Evolutionary conservation across 2,888 invertebrate species (phyloP).

Genomic region (Prenolepis imparis): DNA sequence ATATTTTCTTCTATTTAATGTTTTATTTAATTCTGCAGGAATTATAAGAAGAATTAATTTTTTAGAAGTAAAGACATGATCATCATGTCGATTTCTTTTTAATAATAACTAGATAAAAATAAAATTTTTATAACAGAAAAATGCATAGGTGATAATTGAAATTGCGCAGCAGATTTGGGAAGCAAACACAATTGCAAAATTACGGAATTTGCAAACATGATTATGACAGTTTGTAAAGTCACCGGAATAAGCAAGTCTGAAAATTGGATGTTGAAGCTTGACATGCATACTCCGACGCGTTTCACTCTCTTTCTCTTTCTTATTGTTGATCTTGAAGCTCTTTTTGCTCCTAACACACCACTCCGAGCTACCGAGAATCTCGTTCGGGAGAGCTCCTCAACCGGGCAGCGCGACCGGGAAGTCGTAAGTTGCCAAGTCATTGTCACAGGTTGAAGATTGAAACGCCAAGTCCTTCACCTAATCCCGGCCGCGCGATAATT

Average conservation of each 20-base stretch:
- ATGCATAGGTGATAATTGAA: neutral
- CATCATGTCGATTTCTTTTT: neutral
- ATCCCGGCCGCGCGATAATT: conserved; percentile 51
- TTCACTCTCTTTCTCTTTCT: conserved; percentile 42
- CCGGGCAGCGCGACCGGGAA: conserved; percentile 36
- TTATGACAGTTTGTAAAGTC: neutral
- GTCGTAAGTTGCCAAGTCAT: conserved; percentile 55
- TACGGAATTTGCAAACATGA: neutral
- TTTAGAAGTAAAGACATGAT: neutral
- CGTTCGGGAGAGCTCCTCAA: conserved; percentile 41
- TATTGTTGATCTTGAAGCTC: conserved; percentile 30
- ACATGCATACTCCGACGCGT: conserved; percentile 16
- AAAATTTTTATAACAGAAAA: neutral
- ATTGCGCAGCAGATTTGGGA: neutral
- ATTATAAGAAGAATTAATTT: neutral
- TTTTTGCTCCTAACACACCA: conserved; percentile 28
- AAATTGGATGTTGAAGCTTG: conserved; percentile 26
- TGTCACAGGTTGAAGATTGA: conserved; percentile 56
- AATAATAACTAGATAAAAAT: neutral
- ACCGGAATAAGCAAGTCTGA: neutral
- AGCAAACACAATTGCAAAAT: conserved; percentile 9
- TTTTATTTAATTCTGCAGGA: neutral
- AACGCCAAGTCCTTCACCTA: conserved; percentile 47
- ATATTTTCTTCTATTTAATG: neutral
- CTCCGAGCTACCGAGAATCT: conserved; percentile 29